These are phyloP conservation scores for Liodrosophila aerea DNA, from an alignment of 2,888 invertebrate species.

Conservation along the genomic window DNA sequence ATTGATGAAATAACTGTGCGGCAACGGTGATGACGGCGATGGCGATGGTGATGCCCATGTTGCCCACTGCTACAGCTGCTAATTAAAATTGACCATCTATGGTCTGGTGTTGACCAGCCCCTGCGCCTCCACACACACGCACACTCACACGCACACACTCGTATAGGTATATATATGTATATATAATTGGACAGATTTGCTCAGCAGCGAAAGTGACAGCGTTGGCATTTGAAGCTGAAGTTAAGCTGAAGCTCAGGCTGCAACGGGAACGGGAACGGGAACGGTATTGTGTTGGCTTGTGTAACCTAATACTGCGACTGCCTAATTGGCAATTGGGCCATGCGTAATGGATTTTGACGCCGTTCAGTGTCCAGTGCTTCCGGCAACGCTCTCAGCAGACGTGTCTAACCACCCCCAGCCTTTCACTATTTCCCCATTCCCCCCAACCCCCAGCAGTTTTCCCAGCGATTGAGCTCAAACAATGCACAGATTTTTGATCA, in stretches of 20 bases:
- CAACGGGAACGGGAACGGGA: not conserved
- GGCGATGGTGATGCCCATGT: constrained; percentile 23
- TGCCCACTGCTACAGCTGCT: constrained; percentile 57
- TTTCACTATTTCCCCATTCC: not conserved
- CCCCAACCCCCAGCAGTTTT: constrained; percentile 33
- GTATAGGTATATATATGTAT: not conserved
- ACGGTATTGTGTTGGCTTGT: constrained; percentile 22
- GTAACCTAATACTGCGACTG: constrained; percentile 51
- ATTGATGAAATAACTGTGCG: constrained; percentile 76
- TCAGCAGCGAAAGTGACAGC: constrained; percentile 67
- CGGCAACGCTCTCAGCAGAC: constrained; percentile 34
- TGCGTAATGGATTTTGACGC: constrained; percentile 70
- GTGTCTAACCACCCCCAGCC: not conserved
- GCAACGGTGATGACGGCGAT: constrained; percentile 14
- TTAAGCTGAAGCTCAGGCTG: not conserved
- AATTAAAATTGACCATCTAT: constrained; percentile 75
- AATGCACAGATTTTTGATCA: constrained; percentile 62
- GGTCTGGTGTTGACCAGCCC: constrained; percentile 25
- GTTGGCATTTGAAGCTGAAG: constrained; percentile 6
- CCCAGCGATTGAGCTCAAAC: constrained; percentile 46
- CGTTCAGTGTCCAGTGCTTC: constrained; percentile 49
- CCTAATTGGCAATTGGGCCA: constrained; percentile 68
- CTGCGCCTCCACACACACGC: constrained; percentile 15
- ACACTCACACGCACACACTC: not conserved
- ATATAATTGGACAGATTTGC: constrained; percentile 69